Conservation (phyloP, 2,888 invertebrate genomes). For the Ecliptopera silaceata region DNA sequence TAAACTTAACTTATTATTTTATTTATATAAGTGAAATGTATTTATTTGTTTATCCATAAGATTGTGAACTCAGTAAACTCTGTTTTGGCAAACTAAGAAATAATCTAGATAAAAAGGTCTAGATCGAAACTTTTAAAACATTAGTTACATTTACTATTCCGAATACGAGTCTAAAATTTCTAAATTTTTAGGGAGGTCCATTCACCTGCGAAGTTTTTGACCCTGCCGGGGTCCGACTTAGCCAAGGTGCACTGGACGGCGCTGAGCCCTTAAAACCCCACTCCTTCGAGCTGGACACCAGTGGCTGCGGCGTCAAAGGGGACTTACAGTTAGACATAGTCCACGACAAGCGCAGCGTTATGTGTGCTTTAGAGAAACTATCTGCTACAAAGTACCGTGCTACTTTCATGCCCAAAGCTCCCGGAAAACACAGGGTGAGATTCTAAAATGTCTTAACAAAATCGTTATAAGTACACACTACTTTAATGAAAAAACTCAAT, state of each 20-base stretch:
- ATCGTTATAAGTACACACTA: too few relatives aligned
- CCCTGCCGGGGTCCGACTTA: slow-evolving; percentile 93
- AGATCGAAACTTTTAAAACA: too few relatives aligned
- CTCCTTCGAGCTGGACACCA: slow-evolving; percentile 88
- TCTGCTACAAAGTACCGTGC: slow-evolving; percentile 89
- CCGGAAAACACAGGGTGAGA: slow-evolving; percentile 89
- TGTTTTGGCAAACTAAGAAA: too few relatives aligned
- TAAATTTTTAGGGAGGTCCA: slow-evolving; percentile 90
- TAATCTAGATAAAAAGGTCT: too few relatives aligned
- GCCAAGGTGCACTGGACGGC: slow-evolving; percentile 87
- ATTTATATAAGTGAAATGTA: too few relatives aligned
- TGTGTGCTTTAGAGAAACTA: slow-evolving; percentile 91
- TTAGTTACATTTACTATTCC: too few relatives aligned
- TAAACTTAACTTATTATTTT: too few relatives aligned
- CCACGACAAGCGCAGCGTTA: slow-evolving; percentile 92
- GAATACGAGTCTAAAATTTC: neutral
- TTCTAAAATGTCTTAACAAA: too few relatives aligned
- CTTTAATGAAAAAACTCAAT: too few relatives aligned
- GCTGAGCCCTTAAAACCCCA: slow-evolving; percentile 94
- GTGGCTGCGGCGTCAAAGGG: slow-evolving; percentile 88
- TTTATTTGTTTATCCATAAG: too few relatives aligned
- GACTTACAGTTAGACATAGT: slow-evolving; percentile 95
- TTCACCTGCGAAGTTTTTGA: slow-evolving; percentile 98
- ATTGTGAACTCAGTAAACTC: too few relatives aligned
- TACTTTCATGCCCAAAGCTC: slow-evolving; percentile 90